These are phyloP conservation scores for Ictalurus furcatus DNA, from an alignment of 2,113 vertebrate genomes.

Conservation along the genomic window DNA sequence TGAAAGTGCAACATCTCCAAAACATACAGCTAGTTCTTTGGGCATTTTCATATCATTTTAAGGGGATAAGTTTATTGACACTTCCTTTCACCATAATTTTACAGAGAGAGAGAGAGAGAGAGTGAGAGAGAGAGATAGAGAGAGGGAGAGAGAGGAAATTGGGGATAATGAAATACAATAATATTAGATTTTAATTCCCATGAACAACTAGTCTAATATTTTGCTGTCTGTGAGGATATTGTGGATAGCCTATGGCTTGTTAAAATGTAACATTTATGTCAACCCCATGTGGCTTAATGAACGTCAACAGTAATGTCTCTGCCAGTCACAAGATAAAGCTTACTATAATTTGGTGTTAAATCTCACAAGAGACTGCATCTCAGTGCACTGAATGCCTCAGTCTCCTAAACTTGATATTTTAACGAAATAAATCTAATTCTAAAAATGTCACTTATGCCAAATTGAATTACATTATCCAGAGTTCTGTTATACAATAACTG, in stretches of 20 bases:
- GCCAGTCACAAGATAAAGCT: not conserved
- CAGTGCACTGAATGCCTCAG: not conserved
- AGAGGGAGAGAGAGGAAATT: not conserved
- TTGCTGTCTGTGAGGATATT: not conserved
- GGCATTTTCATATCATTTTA: not conserved
- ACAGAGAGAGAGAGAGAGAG: slow-evolving; percentile 8
- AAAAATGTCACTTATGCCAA: not conserved
- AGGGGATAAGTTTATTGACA: slow-evolving; percentile 39
- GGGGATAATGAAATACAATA: not conserved
- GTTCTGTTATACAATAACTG: not conserved
- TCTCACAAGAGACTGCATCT: slow-evolving; percentile 4
- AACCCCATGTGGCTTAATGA: not conserved
- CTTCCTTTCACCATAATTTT: slow-evolving; percentile 47
- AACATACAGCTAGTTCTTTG: not conserved
- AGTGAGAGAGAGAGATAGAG: no score
- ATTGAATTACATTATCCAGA: not conserved
- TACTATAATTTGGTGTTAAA: not conserved
- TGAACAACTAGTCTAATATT: not conserved
- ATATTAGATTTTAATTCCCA: not conserved
- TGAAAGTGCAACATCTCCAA: not conserved
- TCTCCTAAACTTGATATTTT: slow-evolving; percentile 24
- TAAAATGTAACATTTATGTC: not conserved
- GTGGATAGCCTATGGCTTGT: not conserved
- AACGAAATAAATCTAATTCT: slow-evolving; percentile 9
- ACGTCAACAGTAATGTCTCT: not conserved